phyloP scores from a whole-genome alignment of 2,113 vertebrate species.

The Chiloscyllium plagiosum region DNA sequence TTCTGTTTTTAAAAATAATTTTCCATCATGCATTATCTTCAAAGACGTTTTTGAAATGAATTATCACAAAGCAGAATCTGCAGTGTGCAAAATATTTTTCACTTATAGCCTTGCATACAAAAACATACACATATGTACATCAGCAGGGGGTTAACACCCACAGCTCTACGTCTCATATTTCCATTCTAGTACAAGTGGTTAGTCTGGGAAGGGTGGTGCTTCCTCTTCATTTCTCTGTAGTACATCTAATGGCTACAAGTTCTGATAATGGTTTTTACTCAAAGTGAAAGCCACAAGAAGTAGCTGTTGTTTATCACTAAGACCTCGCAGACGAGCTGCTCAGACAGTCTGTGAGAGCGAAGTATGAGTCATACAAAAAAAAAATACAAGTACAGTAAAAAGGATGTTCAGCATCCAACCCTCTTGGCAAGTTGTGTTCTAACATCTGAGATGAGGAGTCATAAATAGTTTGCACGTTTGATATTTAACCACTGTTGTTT shows the following conservation, averaged over 20 bases:
- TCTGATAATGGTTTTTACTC: neutral
- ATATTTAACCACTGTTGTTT: neutral
- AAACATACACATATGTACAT: neutral
- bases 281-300: conserved; percentile 11
- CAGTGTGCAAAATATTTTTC: conserved; percentile 1
- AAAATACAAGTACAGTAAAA: neutral
- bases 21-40: neutral
- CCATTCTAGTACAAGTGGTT: neutral
- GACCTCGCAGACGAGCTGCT: neutral
- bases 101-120: neutral
- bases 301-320: conserved; percentile 8
- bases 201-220: conserved; percentile 18
- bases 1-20: neutral
- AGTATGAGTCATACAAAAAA: neutral
- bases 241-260: neutral
- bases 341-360: conserved; percentile 28
- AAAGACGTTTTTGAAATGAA: neutral
- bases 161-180: neutral
- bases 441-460: neutral
- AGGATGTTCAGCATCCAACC: neutral
- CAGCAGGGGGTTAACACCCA: neutral
- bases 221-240: conserved; percentile 11
- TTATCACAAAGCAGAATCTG: conserved; percentile 11
- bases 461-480: neutral
- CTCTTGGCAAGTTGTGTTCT: neutral